Evolutionary conservation across 2,888 invertebrate species (phyloP).

Genomic region (Digitonthophagus gazella): DNA sequence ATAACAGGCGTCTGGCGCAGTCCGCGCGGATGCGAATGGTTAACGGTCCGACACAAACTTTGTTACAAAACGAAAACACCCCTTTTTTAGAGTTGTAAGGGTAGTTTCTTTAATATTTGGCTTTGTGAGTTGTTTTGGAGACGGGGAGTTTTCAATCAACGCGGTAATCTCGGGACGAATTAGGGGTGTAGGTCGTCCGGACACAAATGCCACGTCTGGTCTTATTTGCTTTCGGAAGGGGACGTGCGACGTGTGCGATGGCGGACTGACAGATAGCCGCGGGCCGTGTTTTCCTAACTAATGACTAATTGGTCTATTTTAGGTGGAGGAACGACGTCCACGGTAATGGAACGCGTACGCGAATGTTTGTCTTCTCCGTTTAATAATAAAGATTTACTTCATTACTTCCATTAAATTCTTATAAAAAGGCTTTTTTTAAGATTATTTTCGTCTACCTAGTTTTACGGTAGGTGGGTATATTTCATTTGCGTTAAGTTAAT

Average conservation of each 20-base stretch:
- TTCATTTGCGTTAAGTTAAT: not conserved
- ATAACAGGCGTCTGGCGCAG: not conserved
- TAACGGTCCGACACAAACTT: conserved; percentile 8
- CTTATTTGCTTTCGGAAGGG: conserved; percentile 34
- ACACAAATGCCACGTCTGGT: conserved; percentile 33
- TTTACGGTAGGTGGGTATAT: too few species aligned
- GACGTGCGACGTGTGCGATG: conserved; percentile 30
- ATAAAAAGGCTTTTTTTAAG: too few species aligned
- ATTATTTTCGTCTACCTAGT: too few species aligned
- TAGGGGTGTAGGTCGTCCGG: conserved; percentile 35
- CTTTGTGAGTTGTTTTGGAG: not conserved
- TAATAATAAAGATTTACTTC: not conserved
- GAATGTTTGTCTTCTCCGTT: not conserved
- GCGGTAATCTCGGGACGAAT: conserved; percentile 34
- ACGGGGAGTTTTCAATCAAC: conserved; percentile 27
- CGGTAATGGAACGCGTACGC: not conserved
- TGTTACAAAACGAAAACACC: conserved; percentile 14
- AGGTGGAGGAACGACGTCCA: conserved; percentile 3
- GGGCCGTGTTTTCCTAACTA: conserved; percentile 27
- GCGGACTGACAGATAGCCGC: conserved; percentile 31
- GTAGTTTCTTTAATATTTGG: not conserved
- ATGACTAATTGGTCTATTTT: conserved; percentile 29
- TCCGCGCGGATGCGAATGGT: not conserved
- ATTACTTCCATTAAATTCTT: not conserved
- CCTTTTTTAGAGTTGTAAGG: conserved; percentile 4